A percentile compares a stretch with the other conserved stretches of the same genome.
Evolutionary conservation across 1,140 invertebrate species (phyloP).

Genomic region (Frieseomelitta varia): DNA sequence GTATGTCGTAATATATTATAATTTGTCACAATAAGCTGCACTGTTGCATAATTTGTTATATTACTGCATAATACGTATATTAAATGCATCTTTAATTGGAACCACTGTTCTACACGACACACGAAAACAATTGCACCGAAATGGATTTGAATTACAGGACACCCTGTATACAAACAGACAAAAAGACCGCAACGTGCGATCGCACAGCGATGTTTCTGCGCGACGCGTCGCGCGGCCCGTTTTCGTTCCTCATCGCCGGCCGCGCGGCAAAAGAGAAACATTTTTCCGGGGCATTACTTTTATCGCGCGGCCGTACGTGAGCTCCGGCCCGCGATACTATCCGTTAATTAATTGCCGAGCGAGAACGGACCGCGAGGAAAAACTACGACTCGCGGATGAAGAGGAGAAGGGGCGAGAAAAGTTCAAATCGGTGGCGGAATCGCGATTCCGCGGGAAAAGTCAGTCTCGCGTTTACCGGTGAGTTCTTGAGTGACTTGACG

Average conservation of each 20-base stretch:
- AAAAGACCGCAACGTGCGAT: neutral
- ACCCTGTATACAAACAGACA: too few relatives aligned
- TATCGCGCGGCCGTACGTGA: slow-evolving; percentile 64
- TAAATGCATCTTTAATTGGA: too few relatives aligned
- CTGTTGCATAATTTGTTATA: too few relatives aligned
- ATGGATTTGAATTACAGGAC: too few relatives aligned
- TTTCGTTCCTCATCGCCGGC: slow-evolving; percentile 4
- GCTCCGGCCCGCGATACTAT: slow-evolving; percentile 56
- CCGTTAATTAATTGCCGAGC: slow-evolving; percentile 65
- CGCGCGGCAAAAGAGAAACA: slow-evolving; percentile 55
- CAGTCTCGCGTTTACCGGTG: slow-evolving; percentile 49
- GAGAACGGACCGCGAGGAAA: slow-evolving; percentile 22
- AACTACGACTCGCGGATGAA: too few relatives aligned
- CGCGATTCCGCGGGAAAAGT: neutral
- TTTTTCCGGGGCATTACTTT: slow-evolving; percentile 69
- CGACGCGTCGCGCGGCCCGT: neutral
- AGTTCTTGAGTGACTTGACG: slow-evolving; percentile 20
- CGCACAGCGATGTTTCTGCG: slow-evolving; percentile 28
- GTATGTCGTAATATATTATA: too few relatives aligned
- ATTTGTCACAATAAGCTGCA: too few relatives aligned
- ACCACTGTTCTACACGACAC: too few relatives aligned
- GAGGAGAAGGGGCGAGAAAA: neutral
- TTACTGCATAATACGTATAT: too few relatives aligned
- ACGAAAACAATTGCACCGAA: too few relatives aligned
- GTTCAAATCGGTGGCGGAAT: slow-evolving; percentile 7